phyloP scores from a whole-genome alignment of 2,113 vertebrate genomes.

The Meleagris gallopavo region DNA sequence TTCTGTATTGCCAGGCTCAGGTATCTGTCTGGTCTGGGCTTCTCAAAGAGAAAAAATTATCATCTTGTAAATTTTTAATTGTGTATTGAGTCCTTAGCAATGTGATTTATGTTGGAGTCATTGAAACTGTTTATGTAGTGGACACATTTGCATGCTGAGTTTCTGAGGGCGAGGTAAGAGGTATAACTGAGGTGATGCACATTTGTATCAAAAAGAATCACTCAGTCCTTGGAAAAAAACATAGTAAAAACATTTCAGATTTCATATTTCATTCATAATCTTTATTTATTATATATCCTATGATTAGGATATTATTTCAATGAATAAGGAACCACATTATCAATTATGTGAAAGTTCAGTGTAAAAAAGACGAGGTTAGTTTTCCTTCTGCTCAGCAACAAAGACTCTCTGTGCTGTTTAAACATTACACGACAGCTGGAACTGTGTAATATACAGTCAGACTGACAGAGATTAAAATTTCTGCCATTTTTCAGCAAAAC shows the following conservation, averaged over 20 bases:
- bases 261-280: background rate
- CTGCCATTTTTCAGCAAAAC: background rate
- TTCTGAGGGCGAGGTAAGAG: constrained; percentile 1
- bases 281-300: background rate
- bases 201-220: background rate
- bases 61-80: background rate
- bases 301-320: background rate
- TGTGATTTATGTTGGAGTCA: background rate
- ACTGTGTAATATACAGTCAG: background rate
- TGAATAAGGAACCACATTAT: background rate
- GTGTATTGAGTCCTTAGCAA: background rate
- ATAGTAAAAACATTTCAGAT: background rate
- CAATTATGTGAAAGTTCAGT: background rate
- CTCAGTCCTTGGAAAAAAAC: background rate
- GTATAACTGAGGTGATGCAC: background rate
- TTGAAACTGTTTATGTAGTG: background rate
- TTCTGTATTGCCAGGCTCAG: background rate
- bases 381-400: background rate
- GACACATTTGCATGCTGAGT: accelerated
- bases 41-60: background rate
- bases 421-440: background rate
- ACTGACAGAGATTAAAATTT: background rate
- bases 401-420: accelerated
- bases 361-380: background rate
- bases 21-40: background rate